These are phyloP conservation scores for Gasteruption jaculator DNA, from an alignment of 2,888 invertebrate species.

Conservation along the genomic window DNA sequence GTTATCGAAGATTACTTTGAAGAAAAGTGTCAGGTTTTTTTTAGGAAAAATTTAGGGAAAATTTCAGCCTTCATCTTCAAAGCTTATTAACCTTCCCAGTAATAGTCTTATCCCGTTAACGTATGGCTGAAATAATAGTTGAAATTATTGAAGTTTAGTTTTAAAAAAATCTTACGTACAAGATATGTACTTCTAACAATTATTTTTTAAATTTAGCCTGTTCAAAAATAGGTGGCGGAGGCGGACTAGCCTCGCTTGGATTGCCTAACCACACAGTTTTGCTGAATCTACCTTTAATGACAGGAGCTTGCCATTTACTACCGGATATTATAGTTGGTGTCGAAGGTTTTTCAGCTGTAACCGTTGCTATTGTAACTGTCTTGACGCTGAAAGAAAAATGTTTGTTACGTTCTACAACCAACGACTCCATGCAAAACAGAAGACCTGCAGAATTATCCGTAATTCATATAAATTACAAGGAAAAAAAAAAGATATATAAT, in stretches of 20 bases:
- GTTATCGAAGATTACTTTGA: no score
- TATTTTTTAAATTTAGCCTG: slow-evolving; percentile 38
- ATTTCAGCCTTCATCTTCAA: no score
- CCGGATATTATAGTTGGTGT: slow-evolving; percentile 29
- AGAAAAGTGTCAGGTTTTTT: no score
- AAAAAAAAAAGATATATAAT: no score
- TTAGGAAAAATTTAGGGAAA: no score
- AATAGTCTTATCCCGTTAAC: no score
- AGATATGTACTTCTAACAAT: slow-evolving; percentile 12
- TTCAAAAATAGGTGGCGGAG: slow-evolving; percentile 37
- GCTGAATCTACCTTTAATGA: slow-evolving; percentile 47
- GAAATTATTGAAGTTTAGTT: neutral
- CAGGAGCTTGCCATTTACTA: slow-evolving; percentile 47
- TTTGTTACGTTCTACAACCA: slow-evolving; percentile 3
- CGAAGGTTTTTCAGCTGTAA: slow-evolving; percentile 36
- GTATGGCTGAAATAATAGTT: neutral
- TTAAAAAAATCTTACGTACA: no score
- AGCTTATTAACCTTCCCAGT: no score
- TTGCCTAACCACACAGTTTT: slow-evolving; percentile 46
- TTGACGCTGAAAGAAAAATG: slow-evolving; percentile 38
- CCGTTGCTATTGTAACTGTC: slow-evolving; percentile 34
- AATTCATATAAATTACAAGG: no score
- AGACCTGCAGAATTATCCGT: no score
- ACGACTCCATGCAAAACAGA: slow-evolving; percentile 2
- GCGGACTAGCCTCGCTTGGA: slow-evolving; percentile 39